phyloP scores from a whole-genome alignment of 1,140 invertebrate species.

The Aphelinus certus region DNA sequence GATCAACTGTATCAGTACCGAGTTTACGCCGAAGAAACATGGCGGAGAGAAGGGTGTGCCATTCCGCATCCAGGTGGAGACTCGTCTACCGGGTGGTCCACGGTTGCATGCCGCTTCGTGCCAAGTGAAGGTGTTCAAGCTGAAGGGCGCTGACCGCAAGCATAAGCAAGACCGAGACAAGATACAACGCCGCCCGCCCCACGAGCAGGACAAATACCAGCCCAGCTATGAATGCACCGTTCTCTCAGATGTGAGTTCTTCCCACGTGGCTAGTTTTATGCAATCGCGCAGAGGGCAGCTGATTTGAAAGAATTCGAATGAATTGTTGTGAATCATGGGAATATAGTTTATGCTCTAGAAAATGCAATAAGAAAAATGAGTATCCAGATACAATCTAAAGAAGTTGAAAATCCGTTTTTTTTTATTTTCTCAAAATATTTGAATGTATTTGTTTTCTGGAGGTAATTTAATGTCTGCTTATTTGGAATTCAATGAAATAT shows the following conservation, averaged over 20 bases:
- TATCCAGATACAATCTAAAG: too few species aligned
- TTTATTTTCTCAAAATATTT: too few species aligned
- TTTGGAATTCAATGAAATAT: too few species aligned
- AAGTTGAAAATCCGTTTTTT: too few species aligned
- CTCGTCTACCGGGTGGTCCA: conserved; percentile 60
- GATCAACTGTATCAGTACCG: conserved; percentile 97
- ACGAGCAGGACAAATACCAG: conserved; percentile 94
- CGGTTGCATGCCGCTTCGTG: conserved; percentile 91
- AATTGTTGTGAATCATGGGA: too few species aligned
- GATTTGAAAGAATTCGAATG: too few species aligned
- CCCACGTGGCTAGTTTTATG: too few species aligned
- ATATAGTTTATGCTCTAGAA: too few species aligned
- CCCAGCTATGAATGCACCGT: conserved; percentile 96
- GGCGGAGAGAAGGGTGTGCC: conserved; percentile 98
- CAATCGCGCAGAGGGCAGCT: too few species aligned
- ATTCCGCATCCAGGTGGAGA: conserved; percentile 94
- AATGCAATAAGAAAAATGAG: too few species aligned
- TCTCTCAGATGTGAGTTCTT: conserved; percentile 79
- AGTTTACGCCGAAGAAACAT: conserved; percentile 98
- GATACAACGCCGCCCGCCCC: conserved; percentile 84
- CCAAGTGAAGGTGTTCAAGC: conserved; percentile 92
- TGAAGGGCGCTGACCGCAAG: conserved; percentile 96
- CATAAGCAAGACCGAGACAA: conserved; percentile 98
- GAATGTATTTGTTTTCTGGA: too few species aligned
- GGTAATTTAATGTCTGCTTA: too few species aligned